phyloP scores from a whole-genome alignment of 2,113 vertebrate species.

The Rallus limicola region DNA sequence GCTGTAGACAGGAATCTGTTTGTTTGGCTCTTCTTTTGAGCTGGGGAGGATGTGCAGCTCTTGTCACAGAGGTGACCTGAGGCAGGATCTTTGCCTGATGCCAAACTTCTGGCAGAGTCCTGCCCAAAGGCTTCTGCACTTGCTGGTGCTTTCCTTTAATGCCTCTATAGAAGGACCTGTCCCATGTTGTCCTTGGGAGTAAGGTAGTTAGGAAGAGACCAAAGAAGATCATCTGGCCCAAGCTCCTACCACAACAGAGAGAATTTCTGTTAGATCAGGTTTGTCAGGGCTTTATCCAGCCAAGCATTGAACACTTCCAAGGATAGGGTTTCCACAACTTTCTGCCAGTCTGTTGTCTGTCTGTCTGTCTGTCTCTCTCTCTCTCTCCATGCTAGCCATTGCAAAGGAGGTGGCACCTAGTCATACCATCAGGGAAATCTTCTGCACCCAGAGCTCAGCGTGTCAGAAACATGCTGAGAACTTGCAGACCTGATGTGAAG shows the following conservation, averaged over 20 bases:
- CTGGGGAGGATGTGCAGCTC: not conserved
- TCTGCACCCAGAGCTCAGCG: not conserved
- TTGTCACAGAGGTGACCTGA: not conserved
- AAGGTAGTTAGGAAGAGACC: not conserved
- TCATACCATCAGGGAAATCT: not conserved
- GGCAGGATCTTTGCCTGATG: not conserved
- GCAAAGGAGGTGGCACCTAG: not conserved
- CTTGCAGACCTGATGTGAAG: not conserved
- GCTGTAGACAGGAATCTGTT: not conserved
- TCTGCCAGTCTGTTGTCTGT: not conserved
- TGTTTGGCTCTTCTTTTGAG: not conserved
- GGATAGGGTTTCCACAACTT: not conserved
- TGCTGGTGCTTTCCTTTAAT: not conserved
- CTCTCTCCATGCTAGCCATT: not conserved
- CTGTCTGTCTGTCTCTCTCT: not conserved
- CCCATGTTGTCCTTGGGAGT: not conserved
- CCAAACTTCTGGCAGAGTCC: not conserved
- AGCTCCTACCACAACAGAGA: not conserved
- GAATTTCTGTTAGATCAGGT: not conserved
- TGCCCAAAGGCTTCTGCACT: not conserved
- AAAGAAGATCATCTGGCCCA: not conserved
- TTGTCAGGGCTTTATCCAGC: not conserved
- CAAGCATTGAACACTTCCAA: not conserved
- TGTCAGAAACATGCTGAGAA: accelerated
- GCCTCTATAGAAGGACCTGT: not conserved